Evolutionary conservation across 2,888 invertebrate species (phyloP).

Genomic region (Polyommatus iphigenia): DNA sequence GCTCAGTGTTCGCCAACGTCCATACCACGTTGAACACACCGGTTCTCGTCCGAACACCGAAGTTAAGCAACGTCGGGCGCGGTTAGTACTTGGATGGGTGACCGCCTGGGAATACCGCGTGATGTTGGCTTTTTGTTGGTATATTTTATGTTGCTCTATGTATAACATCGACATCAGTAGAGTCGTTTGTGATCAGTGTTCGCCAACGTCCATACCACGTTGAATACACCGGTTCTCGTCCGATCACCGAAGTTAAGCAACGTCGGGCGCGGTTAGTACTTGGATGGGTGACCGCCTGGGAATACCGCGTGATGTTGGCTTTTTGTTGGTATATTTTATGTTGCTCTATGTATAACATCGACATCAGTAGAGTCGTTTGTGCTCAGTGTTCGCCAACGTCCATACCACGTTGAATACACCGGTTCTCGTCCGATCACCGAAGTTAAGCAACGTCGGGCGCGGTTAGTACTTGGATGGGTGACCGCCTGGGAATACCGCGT

Average conservation of each 20-base stretch:
- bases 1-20: conserved; percentile 35
- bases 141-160: too few species aligned
- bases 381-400: conserved; percentile 35
- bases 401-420: conserved; percentile 40
- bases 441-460: conserved; percentile 56
- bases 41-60: conserved; percentile 48
- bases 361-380: background rate
- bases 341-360: too few species aligned
- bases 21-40: conserved; percentile 40
- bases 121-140: background rate
- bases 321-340: conserved; percentile 30
- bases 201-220: conserved; percentile 40
- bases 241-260: conserved; percentile 51
- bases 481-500: conserved; percentile 34
- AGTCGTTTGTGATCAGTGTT: background rate
- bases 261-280: conserved; percentile 60
- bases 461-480: conserved; percentile 64
- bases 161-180: background rate
- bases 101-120: conserved; percentile 34
- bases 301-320: conserved; percentile 18
- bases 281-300: conserved; percentile 54
- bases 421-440: conserved; percentile 48
- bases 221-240: conserved; percentile 45
- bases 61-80: conserved; percentile 56
- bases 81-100: conserved; percentile 64